Evolutionary conservation across 2,113 vertebrate genomes (phyloP).

Genomic region (Phyllostomus hastatus): DNA sequence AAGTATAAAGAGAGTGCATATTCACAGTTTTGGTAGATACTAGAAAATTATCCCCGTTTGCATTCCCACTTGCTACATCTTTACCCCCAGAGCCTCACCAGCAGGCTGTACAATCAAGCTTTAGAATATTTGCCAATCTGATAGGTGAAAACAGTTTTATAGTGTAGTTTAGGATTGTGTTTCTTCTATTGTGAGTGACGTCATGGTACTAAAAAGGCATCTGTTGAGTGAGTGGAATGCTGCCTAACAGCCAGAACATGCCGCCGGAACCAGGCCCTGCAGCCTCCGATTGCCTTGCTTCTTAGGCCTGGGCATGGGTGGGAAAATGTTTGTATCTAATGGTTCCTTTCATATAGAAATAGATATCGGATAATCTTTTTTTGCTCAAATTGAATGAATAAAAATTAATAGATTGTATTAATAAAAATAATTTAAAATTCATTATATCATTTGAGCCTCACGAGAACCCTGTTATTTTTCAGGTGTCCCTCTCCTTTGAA

Average conservation of each 20-base stretch:
- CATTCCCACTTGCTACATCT: neutral
- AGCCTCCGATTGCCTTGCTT: neutral
- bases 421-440: neutral
- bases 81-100: neutral
- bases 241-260: neutral
- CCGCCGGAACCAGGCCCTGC: neutral
- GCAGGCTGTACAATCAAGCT: neutral
- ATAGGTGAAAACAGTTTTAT: conserved; percentile 15
- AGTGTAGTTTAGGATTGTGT: neutral
- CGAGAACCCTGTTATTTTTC: neutral
- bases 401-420: conserved; percentile 5
- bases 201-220: neutral
- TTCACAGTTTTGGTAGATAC: neutral
- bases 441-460: neutral
- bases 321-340: neutral
- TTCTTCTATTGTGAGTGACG: neutral
- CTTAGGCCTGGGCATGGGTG: neutral
- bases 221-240: conserved; percentile 21
- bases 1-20: neutral
- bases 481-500: neutral
- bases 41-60: neutral
- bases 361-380: neutral
- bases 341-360: neutral
- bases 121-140: neutral
- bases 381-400: neutral